Evolutionary conservation across 2,888 invertebrate species (phyloP), one percentile per base, ranked within the genome.

Genomic region (Polyploca ridens): DNA sequence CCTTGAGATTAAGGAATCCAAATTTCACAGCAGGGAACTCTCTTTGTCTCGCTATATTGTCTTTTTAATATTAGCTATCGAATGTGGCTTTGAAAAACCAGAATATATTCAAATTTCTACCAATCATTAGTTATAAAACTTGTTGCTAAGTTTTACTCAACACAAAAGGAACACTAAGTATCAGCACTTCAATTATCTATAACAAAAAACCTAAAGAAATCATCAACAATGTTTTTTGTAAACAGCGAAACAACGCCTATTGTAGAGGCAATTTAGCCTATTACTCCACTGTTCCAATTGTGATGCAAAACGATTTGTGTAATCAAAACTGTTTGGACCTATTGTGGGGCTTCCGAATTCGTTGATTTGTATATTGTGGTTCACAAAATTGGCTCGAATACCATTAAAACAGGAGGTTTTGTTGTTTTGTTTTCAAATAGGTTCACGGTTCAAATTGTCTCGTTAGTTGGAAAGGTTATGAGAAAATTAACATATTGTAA

Each of bases 281-380:
- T 60, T 38, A 11, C 16, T 16, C 19, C 41, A 33, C 16, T 60
- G 60, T 60, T 41, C 60, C 38, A 16, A 60, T 61, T 61, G 61
- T 61, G 61, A 61, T 44, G 61, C 27, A 61, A 54, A 44, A 61
- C 61, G 61, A 61, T 61, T 61, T 41, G 13, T 61, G 41, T 61
- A 61, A 61, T 41, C 41, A 61, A 41, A 61, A 44, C 38, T 44
- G 19, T 61, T 60, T 41, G 41, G 41, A 10, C 44, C 41, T 41
- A 61, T 61, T 41, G 61, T 61, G 11, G 3, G 19, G n/a, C 19
- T n/a, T 54, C 54, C 54, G 54, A 54, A 54, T 54, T 10, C 54
- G 54, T 54, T 54, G 54, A 16, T n/a, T 54, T 19, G 54, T 54
- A 54, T 54, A 54, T 54, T 19, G 54, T 41, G 54, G 54, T 16